A percentile compares a stretch with the other conserved stretches of the same genome.
Evolutionary conservation across 2,113 vertebrate genomes (phyloP).

Genomic region (Eudyptes chrysolophus): DNA sequence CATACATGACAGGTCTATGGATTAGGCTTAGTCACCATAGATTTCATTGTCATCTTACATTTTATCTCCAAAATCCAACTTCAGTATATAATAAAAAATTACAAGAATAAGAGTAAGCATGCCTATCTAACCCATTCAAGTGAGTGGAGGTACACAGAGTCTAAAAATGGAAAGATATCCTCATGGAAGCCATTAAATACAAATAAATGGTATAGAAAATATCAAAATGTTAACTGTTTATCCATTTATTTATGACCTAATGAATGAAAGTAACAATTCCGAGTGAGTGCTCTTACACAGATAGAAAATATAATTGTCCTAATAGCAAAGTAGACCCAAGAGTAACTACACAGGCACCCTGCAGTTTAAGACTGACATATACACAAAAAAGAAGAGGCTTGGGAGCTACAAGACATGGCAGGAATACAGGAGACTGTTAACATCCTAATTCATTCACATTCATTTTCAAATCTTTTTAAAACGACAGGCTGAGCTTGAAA

Average conservation of each 20-base stretch:
- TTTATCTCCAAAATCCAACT: neutral
- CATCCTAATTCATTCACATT: neutral
- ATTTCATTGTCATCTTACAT: neutral
- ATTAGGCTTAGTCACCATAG: neutral
- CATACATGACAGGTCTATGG: neutral
- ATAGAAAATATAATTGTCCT: neutral
- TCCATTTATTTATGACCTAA: neutral
- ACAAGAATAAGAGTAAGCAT: neutral
- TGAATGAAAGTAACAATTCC: neutral
- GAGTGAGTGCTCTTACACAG: neutral
- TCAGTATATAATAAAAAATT: neutral
- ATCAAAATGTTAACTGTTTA: neutral
- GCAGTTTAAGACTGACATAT: neutral
- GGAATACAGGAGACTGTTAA: slow-evolving; percentile 10
- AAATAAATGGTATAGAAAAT: neutral
- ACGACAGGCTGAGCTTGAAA: slow-evolving; percentile 24
- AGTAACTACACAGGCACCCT: neutral
- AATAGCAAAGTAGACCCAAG: neutral
- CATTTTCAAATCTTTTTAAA: neutral
- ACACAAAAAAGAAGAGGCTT: neutral
- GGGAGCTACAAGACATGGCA: neutral
- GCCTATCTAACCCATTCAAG: neutral
- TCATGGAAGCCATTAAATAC: neutral
- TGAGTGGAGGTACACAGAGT: neutral
- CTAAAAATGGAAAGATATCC: neutral